A percentile compares a stretch with the other conserved stretches of the same genome.
Evolutionary conservation across 2,113 vertebrate species (phyloP).

Genomic region (Dipodomys spectabilis): DNA sequence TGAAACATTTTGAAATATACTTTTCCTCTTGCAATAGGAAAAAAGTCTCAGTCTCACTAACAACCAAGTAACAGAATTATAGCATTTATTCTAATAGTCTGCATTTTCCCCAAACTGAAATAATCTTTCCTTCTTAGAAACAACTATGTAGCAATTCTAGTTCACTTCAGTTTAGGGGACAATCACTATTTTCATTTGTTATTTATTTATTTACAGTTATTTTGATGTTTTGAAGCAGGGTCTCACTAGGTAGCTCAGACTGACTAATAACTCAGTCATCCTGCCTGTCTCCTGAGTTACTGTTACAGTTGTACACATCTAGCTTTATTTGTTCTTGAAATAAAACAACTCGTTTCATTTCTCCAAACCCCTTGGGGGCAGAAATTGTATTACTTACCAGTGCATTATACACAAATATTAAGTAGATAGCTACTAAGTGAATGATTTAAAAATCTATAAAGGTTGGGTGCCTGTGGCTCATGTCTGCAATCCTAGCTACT

Average conservation of each 20-base stretch:
- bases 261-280: not conserved
- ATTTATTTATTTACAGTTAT: not conserved
- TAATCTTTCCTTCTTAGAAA: conserved; percentile 32
- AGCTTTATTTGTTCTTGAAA: conserved; percentile 57
- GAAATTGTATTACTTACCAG: conserved; percentile 7
- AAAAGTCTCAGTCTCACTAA: not conserved
- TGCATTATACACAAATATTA: conserved; percentile 10
- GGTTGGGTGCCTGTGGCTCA: too few species aligned
- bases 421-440: conserved; percentile 5
- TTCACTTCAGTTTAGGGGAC: conserved; percentile 38
- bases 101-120: conserved; percentile 17
- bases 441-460: conserved; percentile 46
- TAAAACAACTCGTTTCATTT: conserved; percentile 47
- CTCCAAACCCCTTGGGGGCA: conserved; percentile 39
- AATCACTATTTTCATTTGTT: not conserved
- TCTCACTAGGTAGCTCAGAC: not conserved
- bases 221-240: not conserved
- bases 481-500: too few species aligned
- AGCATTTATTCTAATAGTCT: conserved; percentile 8
- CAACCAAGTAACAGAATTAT: conserved; percentile 5
- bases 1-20: conserved; percentile 50
- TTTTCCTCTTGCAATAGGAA: conserved; percentile 39
- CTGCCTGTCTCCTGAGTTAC: not conserved
- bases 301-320: not conserved
- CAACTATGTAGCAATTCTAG: conserved; percentile 34